Percentiles rank a stretch among this genome's conserved stretches.
These are phyloP conservation scores for Molossus alvarezi DNA, from an alignment of 2,797 vertebrate species.

Conservation along the genomic window DNA sequence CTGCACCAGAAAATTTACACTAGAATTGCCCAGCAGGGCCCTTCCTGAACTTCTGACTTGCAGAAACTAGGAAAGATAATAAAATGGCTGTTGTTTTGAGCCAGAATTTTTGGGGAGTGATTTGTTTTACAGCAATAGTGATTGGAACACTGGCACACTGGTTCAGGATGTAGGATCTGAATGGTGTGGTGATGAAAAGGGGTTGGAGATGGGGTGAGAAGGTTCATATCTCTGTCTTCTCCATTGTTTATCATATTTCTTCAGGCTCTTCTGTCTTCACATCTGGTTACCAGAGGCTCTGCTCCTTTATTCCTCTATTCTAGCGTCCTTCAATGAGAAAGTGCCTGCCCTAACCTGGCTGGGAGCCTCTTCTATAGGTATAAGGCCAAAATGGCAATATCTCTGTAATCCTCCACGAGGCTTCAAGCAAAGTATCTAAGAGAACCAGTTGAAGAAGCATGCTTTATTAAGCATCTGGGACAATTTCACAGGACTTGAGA, in stretches of 20 bases:
- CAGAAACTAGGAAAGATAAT: constrained; percentile 50
- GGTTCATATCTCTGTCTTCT: neutral
- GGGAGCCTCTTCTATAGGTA: neutral
- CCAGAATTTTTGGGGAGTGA: neutral
- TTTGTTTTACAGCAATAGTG: neutral
- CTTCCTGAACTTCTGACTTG: constrained; percentile 36
- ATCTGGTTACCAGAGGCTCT: neutral
- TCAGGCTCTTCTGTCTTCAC: neutral
- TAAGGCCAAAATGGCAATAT: neutral
- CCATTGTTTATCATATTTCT: constrained; percentile 5
- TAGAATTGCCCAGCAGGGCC: neutral
- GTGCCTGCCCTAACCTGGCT: neutral
- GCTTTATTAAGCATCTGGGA: neutral
- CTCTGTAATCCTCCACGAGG: neutral
- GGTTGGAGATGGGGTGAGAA: neutral
- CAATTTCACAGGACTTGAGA: neutral
- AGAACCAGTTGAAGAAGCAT: neutral
- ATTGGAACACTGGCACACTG: neutral
- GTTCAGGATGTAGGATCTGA: neutral
- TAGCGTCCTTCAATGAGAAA: constrained; percentile 50
- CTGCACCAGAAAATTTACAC: neutral
- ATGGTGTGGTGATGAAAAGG: neutral
- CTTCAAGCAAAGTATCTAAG: neutral
- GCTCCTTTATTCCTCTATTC: neutral
- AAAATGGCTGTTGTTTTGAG: constrained; percentile 18